Base-by-base conservation (phyloP, 2,797 vertebrate species). In the Poeciliopsis presidionis region DNA sequence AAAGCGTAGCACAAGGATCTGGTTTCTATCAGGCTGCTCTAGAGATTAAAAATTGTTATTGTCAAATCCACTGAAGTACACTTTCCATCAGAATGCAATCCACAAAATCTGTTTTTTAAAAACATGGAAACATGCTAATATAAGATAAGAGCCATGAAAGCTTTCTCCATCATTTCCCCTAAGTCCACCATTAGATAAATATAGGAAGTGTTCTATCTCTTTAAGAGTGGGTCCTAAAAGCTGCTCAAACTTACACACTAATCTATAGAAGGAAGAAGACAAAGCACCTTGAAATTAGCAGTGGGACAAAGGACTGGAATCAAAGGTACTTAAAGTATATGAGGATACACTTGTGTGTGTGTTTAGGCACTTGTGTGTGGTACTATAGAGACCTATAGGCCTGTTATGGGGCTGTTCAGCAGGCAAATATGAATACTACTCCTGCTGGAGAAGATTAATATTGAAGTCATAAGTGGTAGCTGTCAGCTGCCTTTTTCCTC, bases 401-500 rank as follows among this genome's bases (percentile, higher is more conserved):
- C 22, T 14, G 7, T 63, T 51, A 72, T 72, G 61, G 41, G 53
- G 55, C 72, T 57, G 45, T 69, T 83, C 73, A 74, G 57, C 14
- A 36, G 75, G 72, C 80, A 86, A 73, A 88, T 83, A 84, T 87
- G 72, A 80, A 85, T 47, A 73, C 74, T 22, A 53, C 55, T 76
- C 74, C 82, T 55, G 28, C 81, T 78, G 75, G 73, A 59, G 76
- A 78, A 81, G 81, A 88, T 87, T 77, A 83, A 89, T 87, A 88
- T 79, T 76, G 79, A 13, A 79, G 80, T 85, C 80, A 84, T 80
- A 57, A 81, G 65, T 72, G 28, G 49, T 55, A 70, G 71, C 82
- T 81, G 74, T 75, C 20, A 20, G 81, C 84, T 75, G 78, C 72
- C 72, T 81, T 53, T 84, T 76, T 72, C 59, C 47, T 86, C 75